Evolutionary conservation across 2,797 vertebrate species (phyloP).

Genomic region (Spinus pinus): DNA sequence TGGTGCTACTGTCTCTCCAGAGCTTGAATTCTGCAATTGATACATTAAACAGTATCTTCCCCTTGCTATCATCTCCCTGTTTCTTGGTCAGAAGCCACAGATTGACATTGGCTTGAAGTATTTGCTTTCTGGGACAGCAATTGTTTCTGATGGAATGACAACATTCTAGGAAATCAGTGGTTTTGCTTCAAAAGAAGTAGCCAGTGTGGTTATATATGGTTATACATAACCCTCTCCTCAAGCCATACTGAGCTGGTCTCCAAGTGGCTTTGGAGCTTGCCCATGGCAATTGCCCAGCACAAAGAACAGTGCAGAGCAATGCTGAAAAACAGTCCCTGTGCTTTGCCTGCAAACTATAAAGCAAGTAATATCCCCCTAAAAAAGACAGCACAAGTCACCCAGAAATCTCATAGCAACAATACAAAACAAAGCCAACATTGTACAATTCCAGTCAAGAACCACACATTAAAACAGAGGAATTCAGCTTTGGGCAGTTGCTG

Average conservation of each 20-base stretch:
- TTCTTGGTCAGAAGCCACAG: not conserved
- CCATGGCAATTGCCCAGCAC: not conserved
- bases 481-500: not conserved
- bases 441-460: not conserved
- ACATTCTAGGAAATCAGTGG: not conserved
- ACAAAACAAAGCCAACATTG: not conserved
- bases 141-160: not conserved
- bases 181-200: not conserved
- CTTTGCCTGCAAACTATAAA: not conserved
- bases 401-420: not conserved
- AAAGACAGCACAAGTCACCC: not conserved
- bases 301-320: not conserved
- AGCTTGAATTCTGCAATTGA: not conserved
- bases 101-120: not conserved
- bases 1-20: not conserved
- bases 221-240: not conserved
- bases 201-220: not conserved
- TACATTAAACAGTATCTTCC: not conserved
- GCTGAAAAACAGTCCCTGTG: not conserved
- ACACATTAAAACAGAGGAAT: not conserved
- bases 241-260: not conserved
- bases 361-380: not conserved
- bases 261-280: not conserved
- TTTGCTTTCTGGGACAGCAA: not conserved
- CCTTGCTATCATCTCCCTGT: not conserved